phyloP scores from a whole-genome alignment of 1,140 invertebrate species.

The Eciton burchellii region DNA sequence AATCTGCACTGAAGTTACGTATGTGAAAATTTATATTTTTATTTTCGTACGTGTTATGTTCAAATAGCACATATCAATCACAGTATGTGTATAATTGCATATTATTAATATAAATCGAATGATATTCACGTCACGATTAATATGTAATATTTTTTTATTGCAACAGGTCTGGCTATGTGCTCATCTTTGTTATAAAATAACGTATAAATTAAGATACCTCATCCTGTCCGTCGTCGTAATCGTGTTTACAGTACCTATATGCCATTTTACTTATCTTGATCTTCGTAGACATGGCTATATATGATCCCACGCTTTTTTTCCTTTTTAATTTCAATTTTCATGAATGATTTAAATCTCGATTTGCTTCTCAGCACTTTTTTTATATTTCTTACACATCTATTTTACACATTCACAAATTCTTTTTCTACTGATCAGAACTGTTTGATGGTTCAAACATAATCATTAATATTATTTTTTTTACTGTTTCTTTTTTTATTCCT shows the following conservation, averaged over 20 bases:
- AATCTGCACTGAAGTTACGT: conserved; percentile 32
- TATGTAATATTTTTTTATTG: conserved; percentile 76
- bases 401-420: conserved; percentile 4
- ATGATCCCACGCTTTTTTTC: conserved; percentile 80
- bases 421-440: conserved; percentile 23
- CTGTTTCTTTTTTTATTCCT: conserved; percentile 67
- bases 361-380: conserved; percentile 12
- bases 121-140: conserved; percentile 71
- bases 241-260: conserved; percentile 73
- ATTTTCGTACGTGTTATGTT: background rate
- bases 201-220: conserved; percentile 82
- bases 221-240: conserved; percentile 77
- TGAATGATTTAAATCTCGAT: conserved; percentile 27
- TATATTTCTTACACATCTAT: conserved; percentile 14
- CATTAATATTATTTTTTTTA: conserved; percentile 54
- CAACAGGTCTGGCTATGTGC: conserved; percentile 83
- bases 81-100: conserved; percentile 47
- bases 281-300: conserved; percentile 80
- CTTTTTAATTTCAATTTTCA: conserved; percentile 63
- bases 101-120: conserved; percentile 37
- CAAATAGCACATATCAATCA: conserved; percentile 33
- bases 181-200: conserved; percentile 73
- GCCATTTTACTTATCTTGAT: conserved; percentile 72
- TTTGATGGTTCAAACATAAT: conserved; percentile 37
- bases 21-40: conserved; percentile 35